Evolutionary conservation across 2,797 vertebrate genomes (phyloP).

Genomic region (Oryzias sinensis): DNA sequence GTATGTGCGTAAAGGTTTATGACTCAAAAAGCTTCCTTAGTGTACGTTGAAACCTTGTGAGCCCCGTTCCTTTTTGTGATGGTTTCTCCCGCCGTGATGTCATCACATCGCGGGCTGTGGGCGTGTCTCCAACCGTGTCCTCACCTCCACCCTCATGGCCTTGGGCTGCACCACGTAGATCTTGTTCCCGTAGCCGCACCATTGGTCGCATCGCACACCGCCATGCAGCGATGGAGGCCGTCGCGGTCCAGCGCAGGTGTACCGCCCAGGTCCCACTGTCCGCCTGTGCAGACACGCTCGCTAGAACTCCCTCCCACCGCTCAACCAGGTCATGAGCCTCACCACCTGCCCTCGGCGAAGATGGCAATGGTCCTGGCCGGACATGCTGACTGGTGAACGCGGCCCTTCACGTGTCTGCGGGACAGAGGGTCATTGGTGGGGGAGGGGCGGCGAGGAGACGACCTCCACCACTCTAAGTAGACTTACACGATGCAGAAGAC

Average conservation of each 20-base stretch:
- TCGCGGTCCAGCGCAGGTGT: conserved; percentile 89
- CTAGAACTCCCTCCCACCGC: background rate
- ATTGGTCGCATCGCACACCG: too few species aligned
- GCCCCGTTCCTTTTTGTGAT: too few species aligned
- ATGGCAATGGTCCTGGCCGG: conserved; percentile 93
- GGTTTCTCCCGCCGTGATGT: too few species aligned
- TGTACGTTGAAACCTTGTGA: too few species aligned
- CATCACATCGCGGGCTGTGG: too few species aligned
- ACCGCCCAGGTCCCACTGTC: conserved; percentile 97
- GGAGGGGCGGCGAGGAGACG: rapidly evolving
- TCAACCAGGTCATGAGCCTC: background rate
- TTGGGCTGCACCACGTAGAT: conserved; percentile 96
- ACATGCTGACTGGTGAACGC: conserved; percentile 92
- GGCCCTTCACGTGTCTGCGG: conserved; percentile 93
- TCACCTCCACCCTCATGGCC: conserved; percentile 97
- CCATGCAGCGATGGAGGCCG: conserved; percentile 97
- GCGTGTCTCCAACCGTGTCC: too few species aligned
- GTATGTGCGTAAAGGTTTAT: too few species aligned
- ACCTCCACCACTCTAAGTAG: background rate
- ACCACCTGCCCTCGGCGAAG: conserved; percentile 93
- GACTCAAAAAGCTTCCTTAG: too few species aligned
- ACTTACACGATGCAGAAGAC: conserved; percentile 98
- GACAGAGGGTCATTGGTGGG: conserved; percentile 5
- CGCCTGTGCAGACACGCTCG: conserved; percentile 77
- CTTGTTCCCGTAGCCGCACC: conserved; percentile 98